Base-by-base conservation (phyloP, 2,888 invertebrate species). In the Drosophila nr. fundita region DNA sequence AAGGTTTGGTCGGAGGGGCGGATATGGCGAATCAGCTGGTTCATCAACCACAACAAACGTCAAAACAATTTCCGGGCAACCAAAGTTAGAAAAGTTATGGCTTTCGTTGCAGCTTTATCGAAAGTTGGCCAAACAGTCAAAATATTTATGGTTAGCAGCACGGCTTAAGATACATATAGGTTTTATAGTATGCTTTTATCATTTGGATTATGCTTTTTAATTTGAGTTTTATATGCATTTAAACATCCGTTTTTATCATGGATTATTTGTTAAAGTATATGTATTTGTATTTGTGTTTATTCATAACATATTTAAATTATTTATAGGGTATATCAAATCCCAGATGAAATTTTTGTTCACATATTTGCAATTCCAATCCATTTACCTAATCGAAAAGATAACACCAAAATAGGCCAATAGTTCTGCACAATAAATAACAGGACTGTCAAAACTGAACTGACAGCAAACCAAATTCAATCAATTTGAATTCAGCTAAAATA, bases 31-130 rank as follows among this genome's bases (percentile, higher is more conserved):
- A 73, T 83, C 74, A 67, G 62, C 54, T 63, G 60, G 68, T 68
- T 69, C 66, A 70, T 76, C 81, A 87, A 83, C 89, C 83, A 81
- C 82, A 84, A 72, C 76, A 89, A 87, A 89, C 71, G 78, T 83
- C 73, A 78, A 83, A 83, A 72, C 81, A 89, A 76, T 83, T 87
- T 89, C 78, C 84, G 81, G 74, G 74, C 30, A 49, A 38, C 64
- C 40, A 36, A 73, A 78, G 73, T 73, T 30, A 40, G 29, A 5
- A 30, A 58, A 34, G 36, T 21, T 49, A 49, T 32, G 50, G 15
- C 32, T 29, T 34, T 62, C 10, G 32, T 29, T 59, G 50, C 32
- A 65, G 64, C 38, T 50, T 61, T 59, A 24, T 30, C 38, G 32
- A 54, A 42, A 78, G 38, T 73, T 66, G 27, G 40, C 30, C 15